Base-by-base conservation (phyloP, 2,888 invertebrate species). In the Chorisops tibialis region DNA sequence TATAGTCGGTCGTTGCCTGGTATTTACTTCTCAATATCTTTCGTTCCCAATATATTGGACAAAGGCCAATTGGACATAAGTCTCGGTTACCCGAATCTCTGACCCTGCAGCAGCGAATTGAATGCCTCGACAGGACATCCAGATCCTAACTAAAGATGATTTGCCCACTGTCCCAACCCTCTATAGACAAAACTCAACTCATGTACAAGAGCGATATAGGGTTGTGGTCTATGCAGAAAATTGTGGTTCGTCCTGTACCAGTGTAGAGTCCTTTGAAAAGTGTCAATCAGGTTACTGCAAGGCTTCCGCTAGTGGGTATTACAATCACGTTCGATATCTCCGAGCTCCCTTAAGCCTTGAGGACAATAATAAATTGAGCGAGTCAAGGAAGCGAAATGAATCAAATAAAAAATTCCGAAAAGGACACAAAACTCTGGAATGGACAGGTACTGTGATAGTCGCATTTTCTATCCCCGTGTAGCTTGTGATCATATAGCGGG, bases 221-320 rank as follows among this genome's bases (percentile, higher is more conserved):
- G 37, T 18, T 45, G 45, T 12, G 7, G 19, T 45, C 52, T 39
- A 52, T 52, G 52, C 50, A 35, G 50, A 50, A 11, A 30, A 30
- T 6, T 50, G 35, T 38, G 38, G 38, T 52, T 7, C 35, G 21
- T 52, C 52, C 21, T 37, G 38, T 38, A 22, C 21, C 21, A 35
- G 16, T 19, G 22, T n/a, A 52, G 38, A 38, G 39, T 38, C 52
- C 30, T 52, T 52, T 52, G 52, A 52, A 52, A 39, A 52, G 38
- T 52, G 52, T 52, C 52, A 52, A 52, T 52, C 52, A 52, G 39
- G 52, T 52, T 52, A 52, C 52, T 52, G 39, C 52, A 52, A 39
- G 19, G 38, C 39, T 52, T 19, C 22, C 38, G 52, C 7, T 21
- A n/a, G 11, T 39, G 5, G 52, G 14, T 39, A 52, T 52, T 52